These are phyloP conservation scores for Melitaea athalia DNA, from an alignment of 2,888 invertebrate species.

Conservation along the genomic window DNA sequence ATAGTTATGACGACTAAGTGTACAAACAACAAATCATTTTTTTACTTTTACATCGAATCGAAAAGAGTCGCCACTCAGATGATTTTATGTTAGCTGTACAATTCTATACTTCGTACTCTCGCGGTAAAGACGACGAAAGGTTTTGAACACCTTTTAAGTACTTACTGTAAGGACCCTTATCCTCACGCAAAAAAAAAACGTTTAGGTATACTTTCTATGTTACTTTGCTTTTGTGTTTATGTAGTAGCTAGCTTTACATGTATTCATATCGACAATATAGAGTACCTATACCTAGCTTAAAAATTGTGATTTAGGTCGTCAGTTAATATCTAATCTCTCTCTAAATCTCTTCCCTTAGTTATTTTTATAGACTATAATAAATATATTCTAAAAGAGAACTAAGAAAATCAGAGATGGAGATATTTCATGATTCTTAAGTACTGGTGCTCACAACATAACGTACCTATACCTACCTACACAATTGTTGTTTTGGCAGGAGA, in stretches of 20 bases:
- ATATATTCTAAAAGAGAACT: no score
- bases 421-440: neutral
- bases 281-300: neutral
- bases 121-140: constrained; percentile 48
- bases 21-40: no score
- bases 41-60: constrained; percentile 44
- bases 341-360: no score
- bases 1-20: no score
- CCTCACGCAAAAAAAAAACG: neutral
- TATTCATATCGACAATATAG: neutral
- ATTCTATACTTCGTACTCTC: constrained; percentile 66
- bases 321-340: no score
- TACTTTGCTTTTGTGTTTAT: neutral
- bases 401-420: neutral
- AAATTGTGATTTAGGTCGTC: neutral
- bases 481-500: constrained; percentile 45
- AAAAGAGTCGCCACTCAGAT: constrained; percentile 72
- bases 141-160: constrained; percentile 34
- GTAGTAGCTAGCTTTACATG: neutral
- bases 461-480: constrained; percentile 25
- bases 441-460: neutral
- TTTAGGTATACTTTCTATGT: neutral
- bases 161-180: constrained; percentile 25
- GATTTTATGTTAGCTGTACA: constrained; percentile 56
- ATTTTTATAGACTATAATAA: no score